Base-by-base conservation (phyloP, 2,797 vertebrate species). In the Discoglossus pictus region DNA sequence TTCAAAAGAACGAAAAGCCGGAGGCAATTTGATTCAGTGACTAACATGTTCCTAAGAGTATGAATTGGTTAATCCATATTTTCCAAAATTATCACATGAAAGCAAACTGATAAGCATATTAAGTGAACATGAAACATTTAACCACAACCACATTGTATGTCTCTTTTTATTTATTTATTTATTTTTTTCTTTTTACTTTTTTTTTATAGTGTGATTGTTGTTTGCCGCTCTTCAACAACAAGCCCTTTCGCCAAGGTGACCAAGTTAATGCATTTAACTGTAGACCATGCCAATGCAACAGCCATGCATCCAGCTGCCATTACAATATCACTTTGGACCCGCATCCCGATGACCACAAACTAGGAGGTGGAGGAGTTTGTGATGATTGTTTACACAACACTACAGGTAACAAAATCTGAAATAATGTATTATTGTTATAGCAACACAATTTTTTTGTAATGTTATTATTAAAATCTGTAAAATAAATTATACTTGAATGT, bases 381-480 rank as follows among this genome's bases (percentile, higher is more conserved):
- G 90, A 94, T 47, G 63, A 83, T 67, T 98, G 95, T 77, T 85
- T 86, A 60, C 92, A 94, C 76, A 91, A 94, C 73, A 98, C 93
- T 3, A 76, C 88, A 52, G 95, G 94, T 97, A 87, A 76, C 7
- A 21, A 2, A 1, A 61, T 1, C n/a, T 40, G 12, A 40, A 6
- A 40, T n/a, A n/a, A n/a, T n/a, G n/a, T n/a, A n/a, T n/a, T n/a
- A n/a, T n/a, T n/a, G n/a, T n/a, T n/a, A n/a, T n/a, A n/a, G n/a
- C n/a, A n/a, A n/a, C n/a, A n/a, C n/a, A n/a, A n/a, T n/a, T n/a
- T n/a, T n/a, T n/a, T n/a, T n/a, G n/a, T n/a, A n/a, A n/a, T n/a
- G n/a, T n/a, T n/a, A n/a, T n/a, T n/a, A n/a, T n/a, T n/a, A n/a
- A n/a, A n/a, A n/a, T n/a, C n/a, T n/a, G n/a, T n/a, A n/a, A n/a